Conservation (phyloP, 2,888 invertebrate genomes). For the Napeogenes inachia region DNA sequence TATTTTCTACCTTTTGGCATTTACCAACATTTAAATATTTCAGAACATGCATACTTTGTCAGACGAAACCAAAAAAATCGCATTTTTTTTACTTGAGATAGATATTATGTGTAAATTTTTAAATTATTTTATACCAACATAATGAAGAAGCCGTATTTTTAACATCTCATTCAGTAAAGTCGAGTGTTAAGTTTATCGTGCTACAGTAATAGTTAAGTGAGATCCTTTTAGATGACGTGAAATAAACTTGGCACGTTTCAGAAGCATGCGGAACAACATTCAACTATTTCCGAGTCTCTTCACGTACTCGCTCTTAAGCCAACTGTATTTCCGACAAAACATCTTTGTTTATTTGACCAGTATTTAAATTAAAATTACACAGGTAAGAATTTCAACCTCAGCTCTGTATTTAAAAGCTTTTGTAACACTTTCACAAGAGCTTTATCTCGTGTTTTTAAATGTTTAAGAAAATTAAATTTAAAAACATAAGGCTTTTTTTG, state of each 20-base stretch:
- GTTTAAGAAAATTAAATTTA: too few relatives aligned
- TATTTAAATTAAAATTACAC: background rate
- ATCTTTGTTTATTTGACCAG: conserved; percentile 14
- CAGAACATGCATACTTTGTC: background rate
- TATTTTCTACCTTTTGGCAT: conserved; percentile 20
- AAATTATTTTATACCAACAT: too few relatives aligned
- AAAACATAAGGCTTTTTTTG: too few relatives aligned
- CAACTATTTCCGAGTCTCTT: conserved; percentile 20
- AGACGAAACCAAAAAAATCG: too few relatives aligned
- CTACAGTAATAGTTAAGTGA: background rate
- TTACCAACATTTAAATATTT: conserved; percentile 9
- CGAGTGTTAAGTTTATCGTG: background rate
- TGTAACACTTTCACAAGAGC: too few relatives aligned
- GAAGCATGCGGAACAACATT: conserved; percentile 24
- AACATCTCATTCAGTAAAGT: too few relatives aligned
- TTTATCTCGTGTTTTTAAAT: too few relatives aligned
- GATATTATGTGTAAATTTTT: too few relatives aligned
- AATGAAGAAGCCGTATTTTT: too few relatives aligned
- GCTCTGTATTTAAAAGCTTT: background rate
- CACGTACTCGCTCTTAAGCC: conserved; percentile 21
- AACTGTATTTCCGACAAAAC: conserved; percentile 17
- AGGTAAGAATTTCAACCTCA: too few relatives aligned
- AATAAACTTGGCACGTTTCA: conserved; percentile 13
- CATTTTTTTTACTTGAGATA: too few relatives aligned
- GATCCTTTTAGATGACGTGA: conserved; percentile 5